A percentile compares a stretch with the other conserved stretches of the same genome.
Evolutionary conservation across 1,140 invertebrate genomes (phyloP).

Genomic region (Drosophila arizonae): DNA sequence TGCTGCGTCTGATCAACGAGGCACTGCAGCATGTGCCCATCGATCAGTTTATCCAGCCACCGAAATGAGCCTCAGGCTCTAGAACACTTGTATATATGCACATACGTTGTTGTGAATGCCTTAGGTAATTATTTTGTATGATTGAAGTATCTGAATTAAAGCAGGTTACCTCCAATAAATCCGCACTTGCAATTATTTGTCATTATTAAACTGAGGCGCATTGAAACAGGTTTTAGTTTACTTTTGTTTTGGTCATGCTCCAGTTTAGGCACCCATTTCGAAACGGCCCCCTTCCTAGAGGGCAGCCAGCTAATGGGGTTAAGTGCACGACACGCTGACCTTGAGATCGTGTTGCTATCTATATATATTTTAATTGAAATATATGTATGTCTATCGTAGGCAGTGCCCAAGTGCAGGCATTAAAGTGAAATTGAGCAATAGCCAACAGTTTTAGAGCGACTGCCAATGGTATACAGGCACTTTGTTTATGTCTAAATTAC

Average conservation of each 20-base stretch:
- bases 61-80: slow-evolving; percentile 1
- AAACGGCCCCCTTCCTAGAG: slow-evolving; percentile 13
- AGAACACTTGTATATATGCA: slow-evolving; percentile 1
- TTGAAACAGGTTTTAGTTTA: slow-evolving; percentile 35
- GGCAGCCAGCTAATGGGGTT: slow-evolving; percentile 50
- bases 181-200: slow-evolving; percentile 32
- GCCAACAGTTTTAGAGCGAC: slow-evolving; percentile 11
- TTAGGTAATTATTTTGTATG: slow-evolving; percentile 36
- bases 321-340: slow-evolving; percentile 52
- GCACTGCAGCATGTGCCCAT: slow-evolving; percentile 65
- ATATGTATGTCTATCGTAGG: background rate
- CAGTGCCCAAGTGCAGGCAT: slow-evolving; percentile 20
- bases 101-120: slow-evolving; percentile 19
- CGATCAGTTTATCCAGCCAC: slow-evolving; percentile 53
- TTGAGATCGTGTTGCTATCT: slow-evolving; percentile 32
- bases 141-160: slow-evolving; percentile 30
- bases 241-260: slow-evolving; percentile 54
- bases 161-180: slow-evolving; percentile 13
- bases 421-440: slow-evolving; percentile 53
- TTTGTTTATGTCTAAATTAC: background rate
- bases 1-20: slow-evolving; percentile 66
- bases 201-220: slow-evolving; percentile 22
- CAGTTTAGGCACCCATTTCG: slow-evolving; percentile 41
- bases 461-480: background rate
- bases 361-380: slow-evolving; percentile 8